Base-by-base conservation (phyloP, 2,888 invertebrate species). In the Microdon myrmicae region DNA sequence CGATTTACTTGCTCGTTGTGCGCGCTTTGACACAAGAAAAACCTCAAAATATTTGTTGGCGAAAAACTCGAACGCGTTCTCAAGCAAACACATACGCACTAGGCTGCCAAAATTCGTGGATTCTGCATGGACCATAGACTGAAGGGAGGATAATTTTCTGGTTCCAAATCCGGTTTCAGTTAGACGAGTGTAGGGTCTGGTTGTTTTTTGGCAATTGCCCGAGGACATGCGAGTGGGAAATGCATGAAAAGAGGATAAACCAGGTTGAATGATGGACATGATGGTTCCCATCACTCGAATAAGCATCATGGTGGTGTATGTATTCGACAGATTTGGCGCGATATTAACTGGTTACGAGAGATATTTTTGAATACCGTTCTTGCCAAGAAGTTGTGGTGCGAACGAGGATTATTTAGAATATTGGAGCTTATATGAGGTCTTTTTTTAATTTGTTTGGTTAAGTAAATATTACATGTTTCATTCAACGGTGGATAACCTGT, bases 111-210 rank as follows among this genome's bases (percentile, higher is more conserved):
- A 32, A 13, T n/a, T n/a, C n/a, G 16, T 19, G 34, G 26, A 20
- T 37, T 39, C 49, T n/a, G n/a, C n/a, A n/a, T n/a, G n/a, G n/a
- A n/a, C n/a, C n/a, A 20, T 45, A 56, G 64, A 64, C 56, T 49
- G 47, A 56, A 51, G 58, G 51, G 45, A 47, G 47, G 64, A 64
- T 64, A 47, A 64, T 53, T 64, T 58, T 64, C 64, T 58, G 64
- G 64, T 64, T 64, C 47, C 37, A 58, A 43, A 41, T 64, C 64
- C 64, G 64, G 64, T 64, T 64, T 64, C n/a, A 51, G 58, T 43
- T 64, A 58, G 51, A 58, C 53, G 51, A 38, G 35, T 26, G 8
- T 23, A 26, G 3, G 26, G 20, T 7, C 7, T 20, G 22, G 23
- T 55, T 20, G 37, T 38, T 44, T 45, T 45, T 59, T 17, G 61